Conservation (phyloP, 2,888 invertebrate genomes). For the Eupelmus urozonus region DNA sequence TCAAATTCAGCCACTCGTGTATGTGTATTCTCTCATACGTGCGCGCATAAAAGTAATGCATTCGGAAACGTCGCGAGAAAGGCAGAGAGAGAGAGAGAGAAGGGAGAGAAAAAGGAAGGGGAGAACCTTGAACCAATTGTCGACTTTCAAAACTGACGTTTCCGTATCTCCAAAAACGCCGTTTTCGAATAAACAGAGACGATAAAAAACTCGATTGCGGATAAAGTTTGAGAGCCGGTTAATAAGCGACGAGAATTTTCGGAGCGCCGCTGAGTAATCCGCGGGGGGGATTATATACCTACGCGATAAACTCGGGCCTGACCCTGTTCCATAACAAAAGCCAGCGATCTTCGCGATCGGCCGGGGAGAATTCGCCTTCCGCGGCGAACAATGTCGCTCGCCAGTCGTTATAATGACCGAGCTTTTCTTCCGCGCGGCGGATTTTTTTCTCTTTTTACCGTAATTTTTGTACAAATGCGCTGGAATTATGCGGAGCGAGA, state of each 20-base stretch:
- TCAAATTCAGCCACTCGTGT: slow-evolving; percentile 39
- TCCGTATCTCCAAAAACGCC: slow-evolving; percentile 18
- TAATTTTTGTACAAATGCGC: too few relatives aligned
- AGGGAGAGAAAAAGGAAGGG: too few relatives aligned
- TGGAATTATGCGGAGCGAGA: too few relatives aligned
- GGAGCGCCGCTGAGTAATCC: slow-evolving; percentile 12
- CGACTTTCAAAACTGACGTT: slow-evolving; percentile 33
- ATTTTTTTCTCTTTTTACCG: too few relatives aligned
- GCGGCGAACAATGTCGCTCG: slow-evolving; percentile 37
- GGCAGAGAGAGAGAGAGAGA: too few relatives aligned
- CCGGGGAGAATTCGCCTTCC: neutral
- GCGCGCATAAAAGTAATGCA: slow-evolving; percentile 33
- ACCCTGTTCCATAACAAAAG: slow-evolving; percentile 57
- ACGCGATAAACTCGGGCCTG: slow-evolving; percentile 48
- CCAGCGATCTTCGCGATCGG: neutral
- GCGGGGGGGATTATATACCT: slow-evolving; percentile 18
- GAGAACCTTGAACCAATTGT: slow-evolving; percentile 52
- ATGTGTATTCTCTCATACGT: neutral
- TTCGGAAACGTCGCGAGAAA: slow-evolving; percentile 21
- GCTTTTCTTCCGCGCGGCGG: too few relatives aligned
- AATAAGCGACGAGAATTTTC: neutral
- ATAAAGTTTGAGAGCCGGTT: neutral
- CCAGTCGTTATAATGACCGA: slow-evolving; percentile 5
- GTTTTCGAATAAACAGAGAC: slow-evolving; percentile 15
- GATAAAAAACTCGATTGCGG: neutral